Percentiles rank a stretch among this genome's conserved stretches.
phyloP scores from a whole-genome alignment of 2,888 invertebrate species.

The Tachystola acroxantha region DNA sequence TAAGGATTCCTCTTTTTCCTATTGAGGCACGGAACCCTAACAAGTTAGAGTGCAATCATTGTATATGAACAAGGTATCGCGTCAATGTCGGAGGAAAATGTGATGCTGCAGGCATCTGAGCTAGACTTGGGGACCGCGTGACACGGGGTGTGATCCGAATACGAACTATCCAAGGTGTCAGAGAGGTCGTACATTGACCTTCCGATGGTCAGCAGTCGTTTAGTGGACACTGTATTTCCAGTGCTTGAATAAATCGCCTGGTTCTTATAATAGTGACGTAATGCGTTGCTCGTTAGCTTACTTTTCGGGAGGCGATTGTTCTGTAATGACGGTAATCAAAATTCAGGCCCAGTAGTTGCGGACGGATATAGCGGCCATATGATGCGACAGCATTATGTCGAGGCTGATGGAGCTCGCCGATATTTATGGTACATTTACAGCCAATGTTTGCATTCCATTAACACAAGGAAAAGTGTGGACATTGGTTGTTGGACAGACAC shows the following conservation, averaged over 20 bases:
- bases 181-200: conserved; percentile 33
- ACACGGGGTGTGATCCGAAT: conserved; percentile 38
- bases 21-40: no score
- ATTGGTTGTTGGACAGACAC: conserved; percentile 18
- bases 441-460: conserved; percentile 44
- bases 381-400: conserved; percentile 23
- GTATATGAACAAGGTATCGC: conserved; percentile 28
- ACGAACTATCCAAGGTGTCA: conserved; percentile 28
- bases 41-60: no score
- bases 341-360: conserved; percentile 32
- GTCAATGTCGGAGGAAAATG: conserved; percentile 55
- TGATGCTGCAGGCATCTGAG: conserved; percentile 44
- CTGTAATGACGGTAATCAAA: conserved; percentile 46
- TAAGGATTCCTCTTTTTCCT: no score
- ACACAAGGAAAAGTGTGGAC: conserved; percentile 31
- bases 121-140: conserved; percentile 21
- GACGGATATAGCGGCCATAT: conserved; percentile 29
- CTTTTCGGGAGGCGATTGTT: conserved; percentile 30
- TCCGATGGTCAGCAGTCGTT: conserved; percentile 10
- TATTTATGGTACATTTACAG: conserved; percentile 40
- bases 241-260: not conserved
- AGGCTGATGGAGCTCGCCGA: conserved; percentile 26
- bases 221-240: not conserved
- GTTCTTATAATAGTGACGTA: conserved; percentile 5
- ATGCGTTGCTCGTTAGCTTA: conserved; percentile 14